These are phyloP conservation scores for Perognathus longimembris DNA, from an alignment of 2,113 vertebrate species.

Conservation along the genomic window DNA sequence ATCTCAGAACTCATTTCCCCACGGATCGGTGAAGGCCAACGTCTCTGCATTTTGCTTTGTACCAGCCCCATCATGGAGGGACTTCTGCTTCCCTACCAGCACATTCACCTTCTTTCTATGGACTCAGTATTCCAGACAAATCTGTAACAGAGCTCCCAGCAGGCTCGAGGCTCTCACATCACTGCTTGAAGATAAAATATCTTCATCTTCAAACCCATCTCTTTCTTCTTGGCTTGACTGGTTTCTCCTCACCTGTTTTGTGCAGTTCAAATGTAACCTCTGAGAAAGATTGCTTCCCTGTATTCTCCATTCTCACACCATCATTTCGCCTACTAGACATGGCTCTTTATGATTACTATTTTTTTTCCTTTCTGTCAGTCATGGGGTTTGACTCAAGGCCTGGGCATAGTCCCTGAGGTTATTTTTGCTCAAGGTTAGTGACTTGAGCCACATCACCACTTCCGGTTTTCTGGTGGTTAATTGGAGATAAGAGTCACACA, in stretches of 20 bases:
- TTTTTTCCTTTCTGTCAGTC: no score
- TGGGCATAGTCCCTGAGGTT: no score
- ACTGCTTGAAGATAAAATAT: no score
- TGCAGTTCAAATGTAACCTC: not conserved
- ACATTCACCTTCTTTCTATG: not conserved
- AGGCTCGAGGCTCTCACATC: not conserved
- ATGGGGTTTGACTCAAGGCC: no score
- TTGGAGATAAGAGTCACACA: no score
- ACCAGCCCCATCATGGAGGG: not conserved
- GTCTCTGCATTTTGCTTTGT: not conserved
- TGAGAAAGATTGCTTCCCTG: not conserved
- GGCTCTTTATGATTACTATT: no score
- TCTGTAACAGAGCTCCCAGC: not conserved
- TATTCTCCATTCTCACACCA: accelerated
- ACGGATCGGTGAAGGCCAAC: not conserved
- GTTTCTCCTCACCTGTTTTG: not conserved
- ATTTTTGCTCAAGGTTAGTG: no score
- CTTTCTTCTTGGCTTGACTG: not conserved
- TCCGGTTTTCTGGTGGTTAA: no score
- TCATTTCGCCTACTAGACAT: not conserved
- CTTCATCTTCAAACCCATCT: not conserved
- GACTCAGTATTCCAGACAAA: not conserved
- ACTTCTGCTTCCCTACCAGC: not conserved
- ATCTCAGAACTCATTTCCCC: not conserved
- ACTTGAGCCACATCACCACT: no score